Evolutionary conservation across 2,888 invertebrate genomes (phyloP).

Genomic region (Apodemia hepburni): DNA sequence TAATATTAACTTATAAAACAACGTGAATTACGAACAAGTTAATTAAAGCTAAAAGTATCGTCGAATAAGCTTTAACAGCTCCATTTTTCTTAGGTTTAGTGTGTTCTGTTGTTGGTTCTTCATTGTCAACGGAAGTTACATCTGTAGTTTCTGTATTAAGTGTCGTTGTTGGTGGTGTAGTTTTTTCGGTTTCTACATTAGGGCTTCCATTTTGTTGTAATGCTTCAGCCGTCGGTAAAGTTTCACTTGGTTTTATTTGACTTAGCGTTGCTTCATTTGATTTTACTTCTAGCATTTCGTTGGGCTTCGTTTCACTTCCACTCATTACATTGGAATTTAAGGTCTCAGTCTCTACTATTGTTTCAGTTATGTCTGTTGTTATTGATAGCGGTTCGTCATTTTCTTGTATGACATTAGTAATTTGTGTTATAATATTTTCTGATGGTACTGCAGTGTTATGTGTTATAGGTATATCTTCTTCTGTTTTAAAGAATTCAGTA

Average conservation of each 20-base stretch:
- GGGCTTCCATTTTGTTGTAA: slow-evolving; percentile 53
- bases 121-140: slow-evolving; percentile 23
- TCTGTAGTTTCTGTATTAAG: slow-evolving; percentile 31
- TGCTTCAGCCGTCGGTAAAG: slow-evolving; percentile 53
- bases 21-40: not conserved
- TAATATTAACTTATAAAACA: slow-evolving; percentile 3
- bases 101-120: slow-evolving; percentile 23
- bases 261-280: not conserved
- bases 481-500: not conserved
- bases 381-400: not conserved
- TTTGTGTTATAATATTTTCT: not conserved
- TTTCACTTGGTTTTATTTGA: slow-evolving; percentile 36
- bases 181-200: slow-evolving; percentile 36
- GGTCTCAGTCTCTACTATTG: slow-evolving; percentile 15
- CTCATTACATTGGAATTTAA: slow-evolving; percentile 8
- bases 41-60: not conserved
- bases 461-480: not conserved
- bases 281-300: not conserved
- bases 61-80: slow-evolving; percentile 12
- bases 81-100: slow-evolving; percentile 21
- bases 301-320: not conserved
- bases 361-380: slow-evolving; percentile 25
- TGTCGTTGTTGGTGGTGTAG: slow-evolving; percentile 36
- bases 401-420: not conserved
- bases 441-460: not conserved